These are phyloP conservation scores for Thera britannica DNA, from an alignment of 2,888 invertebrate genomes.

Conservation along the genomic window DNA sequence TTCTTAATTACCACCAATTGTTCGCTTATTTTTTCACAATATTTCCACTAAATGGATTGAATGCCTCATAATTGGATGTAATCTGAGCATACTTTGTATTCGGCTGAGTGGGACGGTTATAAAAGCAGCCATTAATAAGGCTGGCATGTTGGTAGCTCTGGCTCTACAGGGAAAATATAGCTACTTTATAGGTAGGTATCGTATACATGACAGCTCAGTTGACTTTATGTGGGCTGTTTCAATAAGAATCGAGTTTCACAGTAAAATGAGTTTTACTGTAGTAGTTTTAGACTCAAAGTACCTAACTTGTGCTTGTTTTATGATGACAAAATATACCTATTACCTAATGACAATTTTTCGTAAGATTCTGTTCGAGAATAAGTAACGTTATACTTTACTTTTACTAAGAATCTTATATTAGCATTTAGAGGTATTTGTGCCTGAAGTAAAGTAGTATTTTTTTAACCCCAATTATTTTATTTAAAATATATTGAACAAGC, in stretches of 20 bases:
- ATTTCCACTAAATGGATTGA: constrained; percentile 78
- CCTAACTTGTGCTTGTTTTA: not conserved
- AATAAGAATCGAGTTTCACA: not conserved
- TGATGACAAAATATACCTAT: too few relatives aligned
- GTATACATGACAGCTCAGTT: constrained; percentile 13
- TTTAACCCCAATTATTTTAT: too few relatives aligned
- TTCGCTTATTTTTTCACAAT: constrained; percentile 71
- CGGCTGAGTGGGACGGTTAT: constrained; percentile 69
- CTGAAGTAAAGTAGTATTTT: too few relatives aligned
- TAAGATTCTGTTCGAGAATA: too few relatives aligned
- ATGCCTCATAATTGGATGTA: constrained; percentile 84
- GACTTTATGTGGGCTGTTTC: not conserved
- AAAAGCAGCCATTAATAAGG: constrained; percentile 70
- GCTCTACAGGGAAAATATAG: constrained; percentile 31
- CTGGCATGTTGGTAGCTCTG: constrained; percentile 54
- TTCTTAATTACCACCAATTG: constrained; percentile 80
- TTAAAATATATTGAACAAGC: too few relatives aligned
- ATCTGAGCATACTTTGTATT: constrained; percentile 80
- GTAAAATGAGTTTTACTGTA: not conserved
- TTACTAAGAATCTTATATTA: too few relatives aligned
- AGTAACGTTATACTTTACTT: too few relatives aligned
- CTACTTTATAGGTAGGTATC: constrained; percentile 5
- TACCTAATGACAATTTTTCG: not conserved
- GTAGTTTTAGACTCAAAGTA: not conserved
- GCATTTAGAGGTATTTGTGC: too few relatives aligned